Evolutionary conservation across 1,140 invertebrate species (phyloP).

Genomic region (Galendromus occidentalis): DNA sequence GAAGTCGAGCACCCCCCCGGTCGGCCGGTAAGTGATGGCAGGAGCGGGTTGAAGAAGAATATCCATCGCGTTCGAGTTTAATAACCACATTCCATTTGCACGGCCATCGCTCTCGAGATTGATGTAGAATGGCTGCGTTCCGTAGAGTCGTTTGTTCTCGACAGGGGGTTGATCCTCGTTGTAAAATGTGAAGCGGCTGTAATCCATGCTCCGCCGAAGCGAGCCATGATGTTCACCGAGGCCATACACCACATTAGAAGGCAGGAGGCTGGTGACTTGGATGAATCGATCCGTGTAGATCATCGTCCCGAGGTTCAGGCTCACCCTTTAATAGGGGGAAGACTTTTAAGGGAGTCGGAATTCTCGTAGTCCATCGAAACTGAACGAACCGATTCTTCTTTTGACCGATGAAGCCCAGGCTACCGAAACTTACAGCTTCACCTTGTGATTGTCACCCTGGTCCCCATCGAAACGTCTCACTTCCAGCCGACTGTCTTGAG

Average conservation of each 20-base stretch:
- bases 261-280: slow-evolving; percentile 30
- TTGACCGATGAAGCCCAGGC: neutral
- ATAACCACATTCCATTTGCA: slow-evolving; percentile 45
- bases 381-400: neutral
- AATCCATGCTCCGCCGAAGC: slow-evolving; percentile 13
- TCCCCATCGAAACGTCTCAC: neutral
- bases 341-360: no score
- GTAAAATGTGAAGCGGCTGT: slow-evolving; percentile 18
- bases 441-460: neutral
- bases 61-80: slow-evolving; percentile 66
- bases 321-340: no score
- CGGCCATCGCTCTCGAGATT: slow-evolving; percentile 10
- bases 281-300: slow-evolving; percentile 33
- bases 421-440: neutral
- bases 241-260: slow-evolving; percentile 31
- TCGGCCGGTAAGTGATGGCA: slow-evolving; percentile 47
- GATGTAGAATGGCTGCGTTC: slow-evolving; percentile 20
- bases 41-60: slow-evolving; percentile 54
- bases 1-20: slow-evolving; percentile 54
- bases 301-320: slow-evolving; percentile 20
- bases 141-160: slow-evolving; percentile 15
- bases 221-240: slow-evolving; percentile 28
- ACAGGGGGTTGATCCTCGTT: slow-evolving; percentile 16
- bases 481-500: neutral
- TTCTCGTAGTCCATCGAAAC: no score